A percentile compares a stretch with the other conserved stretches of the same genome.
phyloP scores from a whole-genome alignment of 2,113 vertebrate species.

The Nematolebias whitei region DNA sequence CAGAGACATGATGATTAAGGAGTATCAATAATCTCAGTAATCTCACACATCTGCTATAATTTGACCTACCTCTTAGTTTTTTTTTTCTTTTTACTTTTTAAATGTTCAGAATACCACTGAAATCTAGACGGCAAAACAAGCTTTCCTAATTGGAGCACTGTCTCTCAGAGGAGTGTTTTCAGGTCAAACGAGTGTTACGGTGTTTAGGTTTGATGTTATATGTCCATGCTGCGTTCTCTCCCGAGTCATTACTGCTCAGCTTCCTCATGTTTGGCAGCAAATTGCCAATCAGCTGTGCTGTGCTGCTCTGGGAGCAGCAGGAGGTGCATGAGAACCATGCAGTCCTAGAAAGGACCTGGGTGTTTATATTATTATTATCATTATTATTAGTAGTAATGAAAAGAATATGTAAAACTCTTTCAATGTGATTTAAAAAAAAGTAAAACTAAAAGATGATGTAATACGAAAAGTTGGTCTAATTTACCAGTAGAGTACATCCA shows the following conservation, averaged over 20 bases:
- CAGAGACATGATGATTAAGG: too few relatives aligned
- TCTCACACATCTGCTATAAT: not conserved
- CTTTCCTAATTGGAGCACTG: not conserved
- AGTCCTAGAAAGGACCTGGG: not conserved
- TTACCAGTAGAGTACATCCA: not conserved
- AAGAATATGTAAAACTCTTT: not conserved
- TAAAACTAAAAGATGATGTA: not conserved
- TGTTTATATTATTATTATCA: conserved; percentile 1
- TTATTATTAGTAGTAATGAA: not conserved
- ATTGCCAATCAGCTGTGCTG: conserved; percentile 15
- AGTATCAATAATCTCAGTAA: too few relatives aligned
- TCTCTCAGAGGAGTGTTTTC: conserved; percentile 3
- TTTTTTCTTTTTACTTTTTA: not conserved
- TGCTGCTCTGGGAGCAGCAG: conserved; percentile 4
- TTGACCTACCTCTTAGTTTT: not conserved
- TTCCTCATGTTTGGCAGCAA: conserved; percentile 12
- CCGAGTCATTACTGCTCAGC: not conserved
- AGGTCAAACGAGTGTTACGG: not conserved
- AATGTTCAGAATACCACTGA: not conserved
- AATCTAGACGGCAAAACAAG: not conserved
- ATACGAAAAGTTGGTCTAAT: not conserved
- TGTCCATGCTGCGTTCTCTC: conserved; percentile 15
- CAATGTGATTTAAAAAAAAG: not conserved
- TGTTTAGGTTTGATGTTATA: conserved; percentile 6
- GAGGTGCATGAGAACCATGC: conserved; percentile 15